These are phyloP conservation scores for Hydrocynus forskahlii DNA, from an alignment of 2,797 vertebrate species.

Conservation along the genomic window DNA sequence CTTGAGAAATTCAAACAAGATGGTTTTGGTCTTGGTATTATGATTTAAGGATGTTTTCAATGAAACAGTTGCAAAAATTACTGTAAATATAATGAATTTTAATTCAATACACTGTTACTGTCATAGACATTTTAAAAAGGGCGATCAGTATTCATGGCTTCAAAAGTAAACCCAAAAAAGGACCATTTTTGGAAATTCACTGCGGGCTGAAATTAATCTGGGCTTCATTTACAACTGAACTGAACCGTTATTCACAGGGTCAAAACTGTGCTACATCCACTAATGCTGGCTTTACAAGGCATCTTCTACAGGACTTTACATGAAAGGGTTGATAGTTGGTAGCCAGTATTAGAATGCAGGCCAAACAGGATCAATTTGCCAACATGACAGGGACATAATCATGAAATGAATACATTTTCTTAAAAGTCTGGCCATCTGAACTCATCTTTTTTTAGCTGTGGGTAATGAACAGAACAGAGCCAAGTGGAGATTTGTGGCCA, in stretches of 20 bases:
- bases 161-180: background rate
- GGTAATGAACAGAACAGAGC: slow-evolving; percentile 62
- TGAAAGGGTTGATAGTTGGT: slow-evolving; percentile 27
- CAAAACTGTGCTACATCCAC: slow-evolving; percentile 35
- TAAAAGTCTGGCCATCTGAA: slow-evolving; percentile 55
- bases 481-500: slow-evolving; percentile 66
- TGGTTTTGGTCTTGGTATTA: background rate
- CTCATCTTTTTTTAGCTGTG: slow-evolving; percentile 56
- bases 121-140: background rate
- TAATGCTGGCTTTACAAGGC: slow-evolving; percentile 17
- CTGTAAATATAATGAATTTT: background rate
- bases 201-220: background rate
- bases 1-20: slow-evolving; percentile 1
- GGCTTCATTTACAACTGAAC: slow-evolving; percentile 39
- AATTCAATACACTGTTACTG: background rate
- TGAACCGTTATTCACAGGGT: slow-evolving; percentile 30
- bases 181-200: background rate
- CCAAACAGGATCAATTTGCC: slow-evolving; percentile 55
- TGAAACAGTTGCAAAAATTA: background rate
- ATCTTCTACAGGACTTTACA: slow-evolving; percentile 10
- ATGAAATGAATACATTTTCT: slow-evolving; percentile 47
- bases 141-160: slow-evolving; percentile 11
- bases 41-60: slow-evolving; percentile 1
- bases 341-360: slow-evolving; percentile 45
- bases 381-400: slow-evolving; percentile 56